Conservation (phyloP, 2,888 invertebrate species). For the Synergus umbraculus region DNA sequence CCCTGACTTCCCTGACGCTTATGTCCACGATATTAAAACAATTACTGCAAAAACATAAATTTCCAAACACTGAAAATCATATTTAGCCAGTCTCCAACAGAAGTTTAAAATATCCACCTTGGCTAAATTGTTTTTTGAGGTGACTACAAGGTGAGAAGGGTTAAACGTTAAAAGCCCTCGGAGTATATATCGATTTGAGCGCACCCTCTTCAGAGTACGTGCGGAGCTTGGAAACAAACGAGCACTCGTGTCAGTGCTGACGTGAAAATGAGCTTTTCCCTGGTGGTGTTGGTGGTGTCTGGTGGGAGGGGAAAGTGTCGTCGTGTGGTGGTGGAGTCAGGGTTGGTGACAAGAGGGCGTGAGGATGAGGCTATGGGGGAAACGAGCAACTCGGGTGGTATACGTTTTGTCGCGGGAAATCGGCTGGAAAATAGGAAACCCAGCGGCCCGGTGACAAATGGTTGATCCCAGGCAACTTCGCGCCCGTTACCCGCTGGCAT, state of each 20-base stretch:
- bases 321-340: conserved; percentile 44
- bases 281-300: conserved; percentile 29
- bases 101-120: neutral
- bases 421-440: conserved; percentile 77
- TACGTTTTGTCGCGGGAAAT: conserved; percentile 72
- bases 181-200: conserved; percentile 51
- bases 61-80: neutral
- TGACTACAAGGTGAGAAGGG: conserved; percentile 30
- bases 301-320: conserved; percentile 31
- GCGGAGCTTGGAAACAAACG: conserved; percentile 60
- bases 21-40: too few species aligned
- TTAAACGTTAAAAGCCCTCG: conserved; percentile 39
- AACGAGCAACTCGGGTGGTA: conserved; percentile 53
- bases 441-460: conserved; percentile 76
- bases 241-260: conserved; percentile 57
- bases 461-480: conserved; percentile 65
- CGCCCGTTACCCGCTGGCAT: conserved; percentile 52
- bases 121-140: conserved; percentile 39
- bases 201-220: conserved; percentile 30
- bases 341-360: conserved; percentile 53
- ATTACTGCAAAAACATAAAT: too few species aligned
- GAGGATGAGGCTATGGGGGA: conserved; percentile 54
- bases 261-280: conserved; percentile 65
- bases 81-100: neutral
- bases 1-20: too few species aligned